These are phyloP conservation scores for Camelus dromedarius DNA, from an alignment of 2,113 vertebrate species.

Conservation along the genomic window DNA sequence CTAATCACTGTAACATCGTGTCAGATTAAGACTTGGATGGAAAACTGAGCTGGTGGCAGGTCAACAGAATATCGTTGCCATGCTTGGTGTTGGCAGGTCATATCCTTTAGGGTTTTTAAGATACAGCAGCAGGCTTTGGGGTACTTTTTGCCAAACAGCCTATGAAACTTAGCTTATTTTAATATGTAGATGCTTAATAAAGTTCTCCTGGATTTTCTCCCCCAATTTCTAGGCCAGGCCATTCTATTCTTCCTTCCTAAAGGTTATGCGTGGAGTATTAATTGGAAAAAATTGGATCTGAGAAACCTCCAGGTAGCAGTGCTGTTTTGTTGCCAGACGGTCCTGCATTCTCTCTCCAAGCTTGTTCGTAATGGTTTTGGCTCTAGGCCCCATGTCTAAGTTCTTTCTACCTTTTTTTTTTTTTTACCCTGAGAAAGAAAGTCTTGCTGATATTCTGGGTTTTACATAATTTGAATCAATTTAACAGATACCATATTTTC, in stretches of 20 bases:
- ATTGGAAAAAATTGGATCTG: slow-evolving; percentile 54
- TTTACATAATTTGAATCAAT: slow-evolving; percentile 50
- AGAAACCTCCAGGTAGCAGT: slow-evolving; percentile 52
- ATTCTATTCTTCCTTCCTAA: slow-evolving; percentile 35
- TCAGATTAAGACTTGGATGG: neutral
- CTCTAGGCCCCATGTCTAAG: neutral
- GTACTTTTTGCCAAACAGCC: slow-evolving; percentile 18
- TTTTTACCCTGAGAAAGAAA: neutral
- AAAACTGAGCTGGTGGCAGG: neutral
- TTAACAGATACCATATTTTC: slow-evolving; percentile 48
- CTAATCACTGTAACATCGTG: neutral
- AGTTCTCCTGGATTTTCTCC: slow-evolving; percentile 26
- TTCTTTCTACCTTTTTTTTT: slow-evolving; percentile 3
- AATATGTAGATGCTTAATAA: neutral
- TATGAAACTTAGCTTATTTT: slow-evolving; percentile 38
- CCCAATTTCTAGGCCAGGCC: slow-evolving; percentile 8
- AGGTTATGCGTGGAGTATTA: slow-evolving; percentile 21
- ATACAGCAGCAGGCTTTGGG: neutral
- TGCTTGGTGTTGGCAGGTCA: neutral
- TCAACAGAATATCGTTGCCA: neutral
- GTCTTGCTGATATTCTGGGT: slow-evolving; percentile 19
- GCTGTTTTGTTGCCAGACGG: slow-evolving; percentile 16
- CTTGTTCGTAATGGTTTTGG: slow-evolving; percentile 36
- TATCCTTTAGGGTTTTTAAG: neutral
- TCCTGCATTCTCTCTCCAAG: slow-evolving; percentile 49